Evolutionary conservation across 2,888 invertebrate species (phyloP), one percentile per base, ranked within the genome.

Genomic region (Oxytorus armatus): DNA sequence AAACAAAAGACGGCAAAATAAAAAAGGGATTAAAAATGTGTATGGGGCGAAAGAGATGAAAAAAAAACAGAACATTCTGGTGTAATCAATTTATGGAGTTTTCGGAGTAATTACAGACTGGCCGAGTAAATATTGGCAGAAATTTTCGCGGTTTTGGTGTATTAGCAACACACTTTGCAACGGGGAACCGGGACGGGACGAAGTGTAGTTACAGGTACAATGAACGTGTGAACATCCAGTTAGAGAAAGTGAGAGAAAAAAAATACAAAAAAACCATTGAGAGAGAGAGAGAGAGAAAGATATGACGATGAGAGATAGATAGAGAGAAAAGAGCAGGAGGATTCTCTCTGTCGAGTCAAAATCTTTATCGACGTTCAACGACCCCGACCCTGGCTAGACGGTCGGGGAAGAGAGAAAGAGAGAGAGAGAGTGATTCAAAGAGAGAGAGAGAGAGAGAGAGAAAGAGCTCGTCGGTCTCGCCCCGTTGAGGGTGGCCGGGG

Each of bases 351-450:
- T 86, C 84, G 88, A 90, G 90, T 90, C 89, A 88, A 92, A 91
- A 91, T 92, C 92, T 92, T 91, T 91, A 91, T 91, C 91, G 90
- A 91, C 92, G 92, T 91, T 91, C 92, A 92, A 91, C 89, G 92
- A 92, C 91, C 91, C 91, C 91, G 90, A 90, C 90, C 90, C 90
- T 91, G 91, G 92, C 91, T 88, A 91, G 92, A 91, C 90, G 88
- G 86, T 87, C 84, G 87, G 82, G 84, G 87, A 81, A 82, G 39
- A 47, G 57, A n/a, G n/a, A n/a, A n/a, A n/a, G n/a, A n/a, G n/a
- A n/a, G n/a, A n/a, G n/a, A n/a, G n/a, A n/a, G n/a, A n/a, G n/a
- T n/a, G n/a, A n/a, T n/a, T n/a, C n/a, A n/a, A n/a, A n/a, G n/a
- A n/a, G n/a, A n/a, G n/a, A n/a, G n/a, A n/a, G n/a, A n/a, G n/a